Conservation (phyloP, 2,113 vertebrate genomes). For the Gambusia affinis region DNA sequence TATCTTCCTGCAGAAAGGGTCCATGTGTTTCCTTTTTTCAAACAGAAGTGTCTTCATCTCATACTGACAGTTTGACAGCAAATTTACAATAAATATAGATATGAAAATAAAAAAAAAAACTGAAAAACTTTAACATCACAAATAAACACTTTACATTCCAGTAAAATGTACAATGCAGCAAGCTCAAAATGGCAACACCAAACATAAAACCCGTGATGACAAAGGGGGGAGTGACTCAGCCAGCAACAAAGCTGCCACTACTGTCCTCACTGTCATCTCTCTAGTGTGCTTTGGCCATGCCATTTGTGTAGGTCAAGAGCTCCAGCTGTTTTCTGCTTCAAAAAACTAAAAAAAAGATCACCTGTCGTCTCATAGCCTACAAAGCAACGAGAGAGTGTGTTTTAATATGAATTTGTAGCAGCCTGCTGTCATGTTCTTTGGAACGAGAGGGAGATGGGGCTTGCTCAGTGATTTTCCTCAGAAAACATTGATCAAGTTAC, state of each 20-base stretch:
- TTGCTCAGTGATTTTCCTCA: slow-evolving; percentile 38
- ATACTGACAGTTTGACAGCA: slow-evolving; percentile 50
- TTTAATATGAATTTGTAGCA: slow-evolving; percentile 63
- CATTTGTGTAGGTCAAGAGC: slow-evolving; percentile 32
- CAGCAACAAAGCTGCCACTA: slow-evolving; percentile 26
- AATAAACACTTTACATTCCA: slow-evolving; percentile 82
- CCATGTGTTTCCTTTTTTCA: slow-evolving; percentile 17
- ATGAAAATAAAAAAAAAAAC: slow-evolving; percentile 72
- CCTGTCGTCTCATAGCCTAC: slow-evolving; percentile 39
- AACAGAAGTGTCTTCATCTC: slow-evolving; percentile 60
- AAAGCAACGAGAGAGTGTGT: slow-evolving; percentile 47
- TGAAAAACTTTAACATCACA: slow-evolving; percentile 71
- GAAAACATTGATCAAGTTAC: slow-evolving; percentile 52
- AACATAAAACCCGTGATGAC: slow-evolving; percentile 62
- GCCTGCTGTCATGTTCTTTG: slow-evolving; percentile 49
- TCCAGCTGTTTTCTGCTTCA: slow-evolving; percentile 41
- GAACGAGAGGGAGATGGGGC: slow-evolving; percentile 1
- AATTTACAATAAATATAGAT: slow-evolving; percentile 82
- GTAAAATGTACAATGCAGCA: slow-evolving; percentile 82
- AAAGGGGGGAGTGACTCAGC: slow-evolving; percentile 19
- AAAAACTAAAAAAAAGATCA: slow-evolving; percentile 22
- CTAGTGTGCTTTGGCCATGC: slow-evolving; percentile 55
- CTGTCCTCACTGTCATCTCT: slow-evolving; percentile 36
- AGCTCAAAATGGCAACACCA: slow-evolving; percentile 76
- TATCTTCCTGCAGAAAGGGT: slow-evolving; percentile 35